Evolutionary conservation across 2,797 vertebrate genomes (phyloP).

Genomic region (Pangasius sanitwongsei): DNA sequence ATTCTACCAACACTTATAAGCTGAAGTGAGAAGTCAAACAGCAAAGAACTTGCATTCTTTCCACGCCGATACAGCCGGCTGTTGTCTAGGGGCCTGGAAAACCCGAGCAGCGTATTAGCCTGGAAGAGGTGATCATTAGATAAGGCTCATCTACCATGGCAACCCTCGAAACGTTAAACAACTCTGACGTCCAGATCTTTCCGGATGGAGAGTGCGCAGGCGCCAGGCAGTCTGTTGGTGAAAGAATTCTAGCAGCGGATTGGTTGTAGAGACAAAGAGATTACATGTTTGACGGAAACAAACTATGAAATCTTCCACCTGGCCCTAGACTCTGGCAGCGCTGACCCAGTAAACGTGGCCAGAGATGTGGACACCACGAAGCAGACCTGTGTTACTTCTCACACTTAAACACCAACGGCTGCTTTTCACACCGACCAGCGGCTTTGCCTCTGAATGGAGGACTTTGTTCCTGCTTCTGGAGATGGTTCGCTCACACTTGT

Average conservation of each 20-base stretch:
- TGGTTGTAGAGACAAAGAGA: slow-evolving; percentile 14
- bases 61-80: not conserved
- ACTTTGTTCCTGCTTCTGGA: slow-evolving; percentile 49
- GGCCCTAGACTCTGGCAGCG: slow-evolving; percentile 17
- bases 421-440: slow-evolving; percentile 46
- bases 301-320: slow-evolving; percentile 55
- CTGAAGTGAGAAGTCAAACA: not conserved
- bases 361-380: not conserved
- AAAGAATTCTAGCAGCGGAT: slow-evolving; percentile 28
- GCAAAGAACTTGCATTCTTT: slow-evolving; percentile 28
- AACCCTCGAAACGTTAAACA: slow-evolving; percentile 44
- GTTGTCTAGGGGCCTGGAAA: slow-evolving; percentile 13
- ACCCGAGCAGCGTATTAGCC: slow-evolving; percentile 1
- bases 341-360: slow-evolving; percentile 52
- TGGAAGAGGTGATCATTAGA: slow-evolving; percentile 25
- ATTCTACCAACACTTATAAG: not conserved
- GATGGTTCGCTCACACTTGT: not conserved
- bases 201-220: not conserved
- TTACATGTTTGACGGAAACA: slow-evolving; percentile 51
- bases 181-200: slow-evolving; percentile 18
- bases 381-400: slow-evolving; percentile 50
- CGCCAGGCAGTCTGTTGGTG: not conserved
- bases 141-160: slow-evolving; percentile 43
- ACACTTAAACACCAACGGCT: slow-evolving; percentile 49
- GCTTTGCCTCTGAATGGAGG: slow-evolving; percentile 47